These are phyloP conservation scores for Naja naja DNA, from an alignment of 2,113 vertebrate species.

Conservation along the genomic window DNA sequence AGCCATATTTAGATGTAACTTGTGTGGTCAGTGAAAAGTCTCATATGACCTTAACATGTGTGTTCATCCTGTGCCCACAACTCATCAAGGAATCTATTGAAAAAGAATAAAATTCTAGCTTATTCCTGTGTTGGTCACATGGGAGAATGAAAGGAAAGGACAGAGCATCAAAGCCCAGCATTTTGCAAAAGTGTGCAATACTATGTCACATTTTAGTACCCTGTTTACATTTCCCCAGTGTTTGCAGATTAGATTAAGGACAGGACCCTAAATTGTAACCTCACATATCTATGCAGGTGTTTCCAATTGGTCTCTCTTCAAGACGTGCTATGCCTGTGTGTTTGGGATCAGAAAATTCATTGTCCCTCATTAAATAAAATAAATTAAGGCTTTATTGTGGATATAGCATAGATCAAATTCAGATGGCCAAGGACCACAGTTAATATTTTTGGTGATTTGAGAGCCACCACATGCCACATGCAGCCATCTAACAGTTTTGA, in stretches of 20 bases:
- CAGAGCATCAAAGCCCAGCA: background rate
- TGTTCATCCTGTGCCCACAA: too few species aligned
- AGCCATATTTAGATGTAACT: background rate
- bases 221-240: background rate
- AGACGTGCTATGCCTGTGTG: background rate
- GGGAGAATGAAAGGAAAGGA: background rate
- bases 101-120: background rate
- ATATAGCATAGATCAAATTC: background rate
- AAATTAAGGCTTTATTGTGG: background rate
- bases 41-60: too few species aligned
- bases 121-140: background rate
- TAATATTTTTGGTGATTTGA: too few species aligned
- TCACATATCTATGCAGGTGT: background rate
- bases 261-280: too few species aligned
- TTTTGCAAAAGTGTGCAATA: background rate
- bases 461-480: too few species aligned
- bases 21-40: too few species aligned
- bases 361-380: background rate
- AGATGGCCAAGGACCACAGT: too few species aligned
- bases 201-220: background rate
- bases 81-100: background rate
- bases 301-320: background rate
- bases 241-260: background rate
- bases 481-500: too few species aligned
- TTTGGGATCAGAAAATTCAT: background rate